Evolutionary conservation across 2,888 invertebrate species (phyloP), one percentile per base, ranked within the genome.

Genomic region (Himalopsyche anomala): DNA sequence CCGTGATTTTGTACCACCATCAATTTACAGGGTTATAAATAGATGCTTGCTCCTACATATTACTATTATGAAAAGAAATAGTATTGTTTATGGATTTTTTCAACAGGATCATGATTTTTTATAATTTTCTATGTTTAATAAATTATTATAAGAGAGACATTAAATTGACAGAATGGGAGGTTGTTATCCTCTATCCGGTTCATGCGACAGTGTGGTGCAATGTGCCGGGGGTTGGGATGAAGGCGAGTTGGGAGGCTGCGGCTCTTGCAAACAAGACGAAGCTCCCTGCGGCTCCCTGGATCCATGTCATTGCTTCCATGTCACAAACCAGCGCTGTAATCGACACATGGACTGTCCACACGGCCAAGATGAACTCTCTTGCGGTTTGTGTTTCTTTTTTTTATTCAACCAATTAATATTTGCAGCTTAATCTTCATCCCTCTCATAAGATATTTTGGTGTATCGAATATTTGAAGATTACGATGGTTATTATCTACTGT

Each of bases 321-420:
- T 86, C 9, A 80, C n/a, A 15, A 80, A 55, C 38, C 88, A 88
- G 85, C 79, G 88, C 40, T 88, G 88, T 54, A 86, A 88, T 74
- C 87, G 87, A n/a, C 87, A 87, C 54, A 88, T 88, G 81, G 88
- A 88, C 82, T 88, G 88, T 84, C 88, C 87, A 9, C 84, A 87
- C 28, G 88, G 86, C n/a, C 84, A 86, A 15, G 88, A 88, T 81
- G 88, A 88, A 69, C 55, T 86, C 4, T 88, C 88, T 40, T 88
- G 88, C 51, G 86, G 88, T 88, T 55, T 12, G 81, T 55, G 42
- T 38, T 80, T 74, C 11, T 74, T 12, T 74, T 2, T 45, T 45
- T 45, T 45, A 45, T 45, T 45, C 8, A 0, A 45, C 45, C 45
- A 45, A 40, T 1, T 45, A 45, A 9, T 45, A 45, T 45, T 2